phyloP scores from a whole-genome alignment of 2,113 vertebrate genomes.

The Euleptes europaea region DNA sequence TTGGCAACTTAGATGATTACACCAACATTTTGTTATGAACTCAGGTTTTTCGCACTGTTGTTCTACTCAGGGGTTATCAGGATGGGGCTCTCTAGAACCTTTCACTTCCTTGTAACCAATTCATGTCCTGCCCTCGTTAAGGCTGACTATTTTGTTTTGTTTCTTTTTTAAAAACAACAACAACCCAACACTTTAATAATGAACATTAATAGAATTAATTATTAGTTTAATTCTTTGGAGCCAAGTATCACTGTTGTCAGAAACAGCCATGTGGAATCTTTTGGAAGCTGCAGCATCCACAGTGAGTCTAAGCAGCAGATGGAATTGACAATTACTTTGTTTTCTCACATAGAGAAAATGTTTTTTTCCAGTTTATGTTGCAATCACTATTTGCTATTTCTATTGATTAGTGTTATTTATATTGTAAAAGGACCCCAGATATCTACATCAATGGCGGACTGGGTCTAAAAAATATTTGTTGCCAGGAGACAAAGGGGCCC shows the following conservation, averaged over 20 bases:
- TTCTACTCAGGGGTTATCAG: neutral
- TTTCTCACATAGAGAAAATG: neutral
- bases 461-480: too few relatives aligned
- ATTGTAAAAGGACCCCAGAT: neutral
- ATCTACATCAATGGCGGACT: too few relatives aligned
- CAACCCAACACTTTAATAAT: accelerated
- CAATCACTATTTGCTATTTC: neutral
- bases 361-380: neutral
- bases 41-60: constrained; percentile 30
- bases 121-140: neutral
- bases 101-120: neutral
- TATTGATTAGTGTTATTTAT: neutral
- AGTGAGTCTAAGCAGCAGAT: neutral
- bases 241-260: neutral
- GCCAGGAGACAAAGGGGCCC: too few relatives aligned
- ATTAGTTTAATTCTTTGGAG: neutral
- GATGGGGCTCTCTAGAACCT: neutral
- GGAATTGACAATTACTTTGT: neutral
- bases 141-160: neutral
- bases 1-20: constrained; percentile 24
- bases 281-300: neutral
- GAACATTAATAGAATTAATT: neutral
- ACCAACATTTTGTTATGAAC: constrained; percentile 8
- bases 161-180: neutral
- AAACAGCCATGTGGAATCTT: neutral